Percentiles rank a stretch among this genome's conserved stretches.
These are phyloP conservation scores for Exephanes ischioxanthus DNA, from an alignment of 2,888 invertebrate species.

Conservation along the genomic window DNA sequence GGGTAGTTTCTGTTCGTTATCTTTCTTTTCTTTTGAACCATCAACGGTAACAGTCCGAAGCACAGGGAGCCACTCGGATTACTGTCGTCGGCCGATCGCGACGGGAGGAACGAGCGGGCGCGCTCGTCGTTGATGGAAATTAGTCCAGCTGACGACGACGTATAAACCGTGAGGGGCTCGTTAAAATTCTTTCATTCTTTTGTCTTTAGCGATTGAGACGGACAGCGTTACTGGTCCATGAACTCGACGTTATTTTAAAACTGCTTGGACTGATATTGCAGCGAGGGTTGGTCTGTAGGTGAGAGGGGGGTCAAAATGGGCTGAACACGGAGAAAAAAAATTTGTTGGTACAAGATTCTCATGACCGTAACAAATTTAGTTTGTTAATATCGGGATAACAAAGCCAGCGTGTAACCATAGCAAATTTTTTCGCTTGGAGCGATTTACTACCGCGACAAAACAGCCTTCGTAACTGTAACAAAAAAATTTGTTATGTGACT, in stretches of 20 bases:
- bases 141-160: slow-evolving; percentile 48
- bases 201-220: not conserved
- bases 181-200: slow-evolving; percentile 60
- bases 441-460: no score
- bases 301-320: no score
- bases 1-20: slow-evolving; percentile 31
- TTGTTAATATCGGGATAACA: no score
- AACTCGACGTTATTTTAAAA: slow-evolving; percentile 32
- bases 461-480: no score
- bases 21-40: slow-evolving; percentile 3
- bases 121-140: slow-evolving; percentile 45
- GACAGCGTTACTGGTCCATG: slow-evolving; percentile 1
- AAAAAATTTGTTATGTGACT: no score
- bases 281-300: not conserved
- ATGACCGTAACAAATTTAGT: no score
- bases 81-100: slow-evolving; percentile 49
- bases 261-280: not conserved
- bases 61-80: slow-evolving; percentile 2
- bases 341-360: no score
- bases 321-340: no score
- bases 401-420: no score
- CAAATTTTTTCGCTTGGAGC: no score
- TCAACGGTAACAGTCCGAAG: slow-evolving; percentile 12
- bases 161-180: slow-evolving; percentile 45
- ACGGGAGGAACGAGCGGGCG: not conserved